phyloP scores from a whole-genome alignment of 2,888 invertebrate species.

The Oxyteleia sp. region DNA sequence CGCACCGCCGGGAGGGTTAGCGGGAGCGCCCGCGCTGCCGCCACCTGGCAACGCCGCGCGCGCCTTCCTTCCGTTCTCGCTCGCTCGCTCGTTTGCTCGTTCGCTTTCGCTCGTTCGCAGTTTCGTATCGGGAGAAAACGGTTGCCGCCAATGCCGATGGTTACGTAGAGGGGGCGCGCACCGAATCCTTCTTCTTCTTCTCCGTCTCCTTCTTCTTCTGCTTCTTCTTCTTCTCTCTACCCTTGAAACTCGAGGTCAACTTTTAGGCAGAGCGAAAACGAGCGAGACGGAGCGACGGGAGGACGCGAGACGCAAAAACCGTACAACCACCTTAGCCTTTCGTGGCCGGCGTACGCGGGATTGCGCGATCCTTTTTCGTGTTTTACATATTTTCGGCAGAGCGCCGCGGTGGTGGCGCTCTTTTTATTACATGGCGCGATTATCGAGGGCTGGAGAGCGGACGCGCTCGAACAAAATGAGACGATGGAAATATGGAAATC shows the following conservation, averaged over 20 bases:
- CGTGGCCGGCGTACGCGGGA: background rate
- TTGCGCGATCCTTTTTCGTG: slow-evolving; percentile 43
- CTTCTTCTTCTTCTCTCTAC: too few relatives aligned
- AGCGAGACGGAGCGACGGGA: slow-evolving; percentile 19
- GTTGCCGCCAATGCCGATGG: slow-evolving; percentile 70
- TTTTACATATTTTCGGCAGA: slow-evolving; percentile 38
- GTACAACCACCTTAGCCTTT: slow-evolving; percentile 62
- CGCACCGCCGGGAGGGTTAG: slow-evolving; percentile 81
- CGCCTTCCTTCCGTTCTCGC: slow-evolving; percentile 78
- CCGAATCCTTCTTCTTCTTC: slow-evolving; percentile 85
- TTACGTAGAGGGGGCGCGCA: slow-evolving; percentile 79
- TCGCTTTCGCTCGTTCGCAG: slow-evolving; percentile 65
- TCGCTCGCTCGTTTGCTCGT: slow-evolving; percentile 66
- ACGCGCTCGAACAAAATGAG: too few relatives aligned
- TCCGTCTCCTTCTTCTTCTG: too few relatives aligned
- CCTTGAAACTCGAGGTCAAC: slow-evolving; percentile 88
- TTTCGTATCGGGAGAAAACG: slow-evolving; percentile 72
- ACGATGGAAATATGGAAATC: too few relatives aligned
- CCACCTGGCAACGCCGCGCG: slow-evolving; percentile 83
- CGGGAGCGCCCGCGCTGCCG: slow-evolving; percentile 78
- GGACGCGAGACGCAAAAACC: slow-evolving; percentile 70
- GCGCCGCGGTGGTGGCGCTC: too few relatives aligned
- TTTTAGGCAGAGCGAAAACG: slow-evolving; percentile 85
- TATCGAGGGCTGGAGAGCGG: too few relatives aligned
- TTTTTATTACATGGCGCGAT: too few relatives aligned